Evolutionary conservation across 1,140 invertebrate species (phyloP).

Genomic region (Brachionus paranguensis): DNA sequence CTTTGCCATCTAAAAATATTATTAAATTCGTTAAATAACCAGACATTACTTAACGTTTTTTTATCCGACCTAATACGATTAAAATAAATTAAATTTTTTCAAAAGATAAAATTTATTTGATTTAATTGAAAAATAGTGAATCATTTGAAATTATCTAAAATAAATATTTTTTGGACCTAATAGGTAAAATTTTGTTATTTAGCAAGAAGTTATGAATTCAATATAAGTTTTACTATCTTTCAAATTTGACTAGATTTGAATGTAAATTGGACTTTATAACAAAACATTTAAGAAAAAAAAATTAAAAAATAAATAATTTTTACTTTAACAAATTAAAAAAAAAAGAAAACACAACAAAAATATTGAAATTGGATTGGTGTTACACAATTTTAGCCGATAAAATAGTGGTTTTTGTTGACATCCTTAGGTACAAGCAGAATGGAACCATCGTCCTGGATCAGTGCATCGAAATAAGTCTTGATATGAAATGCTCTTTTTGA

Average conservation of each 20-base stretch:
- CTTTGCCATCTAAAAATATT: no score
- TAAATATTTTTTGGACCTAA: no score
- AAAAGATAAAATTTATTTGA: not conserved
- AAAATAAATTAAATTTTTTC: not conserved
- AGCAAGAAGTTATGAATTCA: no score
- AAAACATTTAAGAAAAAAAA: not conserved
- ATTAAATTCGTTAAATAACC: no score
- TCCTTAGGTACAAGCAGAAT: constrained; percentile 37
- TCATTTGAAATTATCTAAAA: no score
- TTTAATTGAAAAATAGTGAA: not conserved
- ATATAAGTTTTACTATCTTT: no score
- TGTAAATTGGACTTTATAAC: not conserved
- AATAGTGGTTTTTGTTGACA: constrained; percentile 39
- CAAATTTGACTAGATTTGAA: not conserved
- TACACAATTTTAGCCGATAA: not conserved
- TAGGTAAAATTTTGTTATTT: no score
- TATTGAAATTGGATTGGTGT: not conserved
- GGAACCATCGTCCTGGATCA: constrained; percentile 27
- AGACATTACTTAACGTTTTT: no score
- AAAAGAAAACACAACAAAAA: not conserved
- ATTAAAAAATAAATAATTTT: not conserved
- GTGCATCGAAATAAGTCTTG: constrained; percentile 31
- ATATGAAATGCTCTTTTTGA: constrained; percentile 7
- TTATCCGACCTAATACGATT: no score
- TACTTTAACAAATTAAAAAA: not conserved